Percentiles rank a stretch among this genome's conserved stretches.
These are phyloP conservation scores for Cepaea hortensis DNA, from an alignment of 2,888 invertebrate species.

Conservation along the genomic window DNA sequence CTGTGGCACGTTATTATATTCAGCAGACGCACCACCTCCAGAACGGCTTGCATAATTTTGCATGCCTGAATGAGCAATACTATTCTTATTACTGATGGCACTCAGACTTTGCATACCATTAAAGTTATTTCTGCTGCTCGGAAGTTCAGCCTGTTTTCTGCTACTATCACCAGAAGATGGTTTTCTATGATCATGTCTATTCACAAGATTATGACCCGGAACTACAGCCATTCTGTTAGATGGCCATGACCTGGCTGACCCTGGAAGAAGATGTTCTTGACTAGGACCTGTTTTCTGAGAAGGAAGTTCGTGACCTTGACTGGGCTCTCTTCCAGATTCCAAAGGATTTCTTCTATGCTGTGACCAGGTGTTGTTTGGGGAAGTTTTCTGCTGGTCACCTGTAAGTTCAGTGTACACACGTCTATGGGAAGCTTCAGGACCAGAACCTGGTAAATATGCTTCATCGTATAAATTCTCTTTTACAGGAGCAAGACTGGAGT, in stretches of 20 bases:
- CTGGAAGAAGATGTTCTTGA: not conserved
- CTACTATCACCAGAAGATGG: not conserved
- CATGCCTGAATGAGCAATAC: not conserved
- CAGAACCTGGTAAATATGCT: not conserved
- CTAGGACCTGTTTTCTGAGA: not conserved
- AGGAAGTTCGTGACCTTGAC: not conserved
- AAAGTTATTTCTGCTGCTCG: not conserved
- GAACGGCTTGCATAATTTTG: not conserved
- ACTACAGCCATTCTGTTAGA: not conserved
- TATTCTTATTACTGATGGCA: not conserved
- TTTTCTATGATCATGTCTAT: not conserved
- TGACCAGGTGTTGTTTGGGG: not conserved
- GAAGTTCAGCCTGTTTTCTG: not conserved
- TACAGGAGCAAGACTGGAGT: constrained; percentile 17
- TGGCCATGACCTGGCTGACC: not conserved
- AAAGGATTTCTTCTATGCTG: not conserved
- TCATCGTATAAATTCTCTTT: not conserved
- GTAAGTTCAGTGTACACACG: not conserved
- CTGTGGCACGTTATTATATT: not conserved
- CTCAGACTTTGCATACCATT: not conserved
- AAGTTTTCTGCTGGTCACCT: not conserved
- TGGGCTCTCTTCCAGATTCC: not conserved
- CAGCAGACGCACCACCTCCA: too few species aligned
- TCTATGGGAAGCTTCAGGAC: too few species aligned
- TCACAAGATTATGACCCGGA: not conserved